Conservation (phyloP, 2,888 invertebrate genomes). For the Falcaria lacertinaria region DNA sequence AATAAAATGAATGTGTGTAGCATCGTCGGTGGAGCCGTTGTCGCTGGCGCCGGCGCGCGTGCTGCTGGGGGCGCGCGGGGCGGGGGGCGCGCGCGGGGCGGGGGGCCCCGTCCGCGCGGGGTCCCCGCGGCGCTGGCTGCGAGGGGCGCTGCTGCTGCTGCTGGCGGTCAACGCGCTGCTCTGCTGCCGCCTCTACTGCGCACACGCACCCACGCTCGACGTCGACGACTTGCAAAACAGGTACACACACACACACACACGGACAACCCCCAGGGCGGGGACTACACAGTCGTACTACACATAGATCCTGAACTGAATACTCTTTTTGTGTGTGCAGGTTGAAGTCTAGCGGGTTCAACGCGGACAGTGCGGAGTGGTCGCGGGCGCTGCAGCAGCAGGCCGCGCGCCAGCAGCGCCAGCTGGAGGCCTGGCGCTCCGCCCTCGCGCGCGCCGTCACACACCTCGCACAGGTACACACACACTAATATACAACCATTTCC, state of each 20-base stretch:
- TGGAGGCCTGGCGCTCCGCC: slow-evolving; percentile 90
- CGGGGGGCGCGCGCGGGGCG: slow-evolving; percentile 20
- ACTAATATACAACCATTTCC: slow-evolving; percentile 7
- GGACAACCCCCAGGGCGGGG: no score
- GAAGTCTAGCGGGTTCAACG: slow-evolving; percentile 71
- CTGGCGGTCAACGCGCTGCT: slow-evolving; percentile 84
- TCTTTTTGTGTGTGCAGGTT: slow-evolving; percentile 34
- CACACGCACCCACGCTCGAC: slow-evolving; percentile 71
- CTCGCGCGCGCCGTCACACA: slow-evolving; percentile 85
- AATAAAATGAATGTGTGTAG: slow-evolving; percentile 10
- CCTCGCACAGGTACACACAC: slow-evolving; percentile 82
- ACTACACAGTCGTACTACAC: no score
- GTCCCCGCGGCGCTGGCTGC: slow-evolving; percentile 48
- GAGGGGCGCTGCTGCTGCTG: slow-evolving; percentile 80
- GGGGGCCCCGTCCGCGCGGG: slow-evolving; percentile 13
- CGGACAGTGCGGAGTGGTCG: slow-evolving; percentile 89
- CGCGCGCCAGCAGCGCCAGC: slow-evolving; percentile 87
- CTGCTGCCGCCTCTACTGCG: slow-evolving; percentile 89
- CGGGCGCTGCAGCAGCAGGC: slow-evolving; percentile 89
- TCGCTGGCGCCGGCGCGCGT: slow-evolving; percentile 27
- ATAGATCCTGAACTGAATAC: no score
- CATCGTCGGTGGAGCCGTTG: slow-evolving; percentile 20
- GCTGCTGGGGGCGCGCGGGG: slow-evolving; percentile 52
- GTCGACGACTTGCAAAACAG: slow-evolving; percentile 41
- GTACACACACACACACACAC: slow-evolving; percentile 16